A percentile compares a stretch with the other conserved stretches of the same genome.
phyloP scores from a whole-genome alignment of 2,888 invertebrate genomes.

The Pheosia tremula region DNA sequence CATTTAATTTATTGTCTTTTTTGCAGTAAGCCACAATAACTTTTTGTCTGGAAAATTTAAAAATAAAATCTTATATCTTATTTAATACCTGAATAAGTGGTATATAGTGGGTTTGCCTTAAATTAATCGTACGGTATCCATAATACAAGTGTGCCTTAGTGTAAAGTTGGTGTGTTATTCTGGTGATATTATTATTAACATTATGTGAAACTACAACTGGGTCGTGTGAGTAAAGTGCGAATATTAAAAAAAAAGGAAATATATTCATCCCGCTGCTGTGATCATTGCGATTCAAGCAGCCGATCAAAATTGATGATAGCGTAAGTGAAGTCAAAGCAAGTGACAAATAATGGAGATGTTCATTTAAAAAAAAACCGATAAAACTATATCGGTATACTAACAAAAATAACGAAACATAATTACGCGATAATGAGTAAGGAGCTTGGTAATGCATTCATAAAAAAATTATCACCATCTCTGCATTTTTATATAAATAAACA shows the following conservation, averaged over 20 bases:
- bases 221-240: no score
- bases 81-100: neutral
- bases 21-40: neutral
- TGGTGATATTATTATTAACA: no score
- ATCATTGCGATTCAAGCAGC: no score
- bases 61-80: slow-evolving; percentile 11
- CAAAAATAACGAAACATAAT: slow-evolving; percentile 3
- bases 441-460: neutral
- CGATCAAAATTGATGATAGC: no score
- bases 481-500: neutral
- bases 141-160: no score
- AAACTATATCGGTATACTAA: neutral
- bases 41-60: neutral
- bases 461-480: neutral
- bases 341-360: slow-evolving; percentile 15
- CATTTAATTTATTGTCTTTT: neutral
- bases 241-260: no score
- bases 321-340: neutral
- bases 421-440: neutral
- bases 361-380: neutral
- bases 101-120: no score
- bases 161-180: no score
- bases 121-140: no score
- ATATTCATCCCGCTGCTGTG: no score
- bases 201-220: no score